These are phyloP conservation scores for Drosophila subobscura DNA, from an alignment of 1,140 invertebrate species.

Conservation along the genomic window DNA sequence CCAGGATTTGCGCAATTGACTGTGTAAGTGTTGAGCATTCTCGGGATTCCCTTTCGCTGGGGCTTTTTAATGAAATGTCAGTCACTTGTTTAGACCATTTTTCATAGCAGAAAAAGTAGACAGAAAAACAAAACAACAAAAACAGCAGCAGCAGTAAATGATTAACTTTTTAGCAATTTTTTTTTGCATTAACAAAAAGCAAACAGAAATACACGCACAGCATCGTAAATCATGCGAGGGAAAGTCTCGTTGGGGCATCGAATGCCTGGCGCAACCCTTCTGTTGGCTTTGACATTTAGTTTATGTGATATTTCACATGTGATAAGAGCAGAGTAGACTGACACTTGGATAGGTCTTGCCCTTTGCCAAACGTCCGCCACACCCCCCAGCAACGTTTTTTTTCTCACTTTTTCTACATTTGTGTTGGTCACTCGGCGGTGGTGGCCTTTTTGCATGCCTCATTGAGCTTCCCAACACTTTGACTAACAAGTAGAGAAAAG, in stretches of 20 bases:
- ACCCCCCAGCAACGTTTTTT: conserved; percentile 19
- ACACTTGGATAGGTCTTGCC: conserved; percentile 48
- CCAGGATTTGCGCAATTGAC: conserved; percentile 75
- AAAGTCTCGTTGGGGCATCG: conserved; percentile 1
- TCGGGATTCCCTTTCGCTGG: conserved; percentile 3
- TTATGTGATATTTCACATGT: conserved; percentile 79
- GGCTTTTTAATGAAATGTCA: conserved; percentile 76
- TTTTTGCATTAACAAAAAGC: conserved; percentile 60
- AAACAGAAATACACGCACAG: conserved; percentile 44
- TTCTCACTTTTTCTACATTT: background rate
- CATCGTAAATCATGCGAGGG: conserved; percentile 71
- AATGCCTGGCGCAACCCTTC: conserved; percentile 51
- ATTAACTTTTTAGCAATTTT: conserved; percentile 74
- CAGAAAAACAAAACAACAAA: conserved; percentile 7
- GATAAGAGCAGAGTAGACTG: conserved; percentile 63
- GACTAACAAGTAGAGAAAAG: conserved; percentile 19
- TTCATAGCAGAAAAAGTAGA: conserved; percentile 48
- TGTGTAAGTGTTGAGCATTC: conserved; percentile 66
- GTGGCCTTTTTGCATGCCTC: conserved; percentile 39
- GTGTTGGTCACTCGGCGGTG: conserved; percentile 27
- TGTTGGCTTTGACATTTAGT: conserved; percentile 71
- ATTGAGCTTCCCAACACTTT: conserved; percentile 26
- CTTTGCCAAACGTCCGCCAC: conserved; percentile 8
- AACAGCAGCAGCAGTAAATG: conserved; percentile 51
- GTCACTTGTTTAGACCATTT: conserved; percentile 61